Conservation (phyloP, 1,140 invertebrate genomes). For the Drosophila kepulauana region DNA sequence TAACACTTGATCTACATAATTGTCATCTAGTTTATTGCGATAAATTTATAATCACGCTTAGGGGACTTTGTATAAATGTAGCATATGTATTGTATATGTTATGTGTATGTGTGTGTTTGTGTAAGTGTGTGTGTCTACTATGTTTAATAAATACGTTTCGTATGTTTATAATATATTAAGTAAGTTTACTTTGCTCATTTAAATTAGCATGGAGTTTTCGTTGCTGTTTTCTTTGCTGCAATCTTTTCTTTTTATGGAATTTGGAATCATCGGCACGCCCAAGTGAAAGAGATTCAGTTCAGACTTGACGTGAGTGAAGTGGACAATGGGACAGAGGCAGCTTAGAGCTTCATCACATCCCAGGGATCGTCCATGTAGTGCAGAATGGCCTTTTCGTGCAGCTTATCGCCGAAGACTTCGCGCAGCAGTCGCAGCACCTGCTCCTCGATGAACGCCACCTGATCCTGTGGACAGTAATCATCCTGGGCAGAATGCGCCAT, state of each 20-base stretch:
- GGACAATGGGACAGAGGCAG: background rate
- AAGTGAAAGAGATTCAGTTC: slow-evolving; percentile 12
- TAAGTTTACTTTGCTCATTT: slow-evolving; percentile 23
- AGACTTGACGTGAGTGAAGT: slow-evolving; percentile 6
- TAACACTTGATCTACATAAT: slow-evolving; percentile 4
- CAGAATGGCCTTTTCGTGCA: slow-evolving; percentile 77
- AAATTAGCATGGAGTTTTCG: slow-evolving; percentile 46
- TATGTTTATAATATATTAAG: slow-evolving; percentile 67
- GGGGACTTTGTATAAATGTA: slow-evolving; percentile 40
- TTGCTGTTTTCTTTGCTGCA: slow-evolving; percentile 31
- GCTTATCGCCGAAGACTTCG: slow-evolving; percentile 74
- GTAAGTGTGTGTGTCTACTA: slow-evolving; percentile 12
- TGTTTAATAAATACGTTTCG: slow-evolving; percentile 70
- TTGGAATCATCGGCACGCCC: slow-evolving; percentile 35
- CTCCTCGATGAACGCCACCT: slow-evolving; percentile 90
- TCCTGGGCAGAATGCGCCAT: slow-evolving; percentile 93
- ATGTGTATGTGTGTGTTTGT: slow-evolving; percentile 10
- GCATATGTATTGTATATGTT: slow-evolving; percentile 37
- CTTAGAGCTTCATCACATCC: slow-evolving; percentile 83
- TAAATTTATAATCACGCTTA: slow-evolving; percentile 54
- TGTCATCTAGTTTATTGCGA: slow-evolving; percentile 45
- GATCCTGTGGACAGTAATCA: slow-evolving; percentile 93
- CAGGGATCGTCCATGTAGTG: slow-evolving; percentile 83
- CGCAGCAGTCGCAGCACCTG: slow-evolving; percentile 86
- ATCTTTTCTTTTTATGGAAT: slow-evolving; percentile 14